Base-by-base conservation (phyloP, 2,888 invertebrate genomes). In the Limnephilus auricula region DNA sequence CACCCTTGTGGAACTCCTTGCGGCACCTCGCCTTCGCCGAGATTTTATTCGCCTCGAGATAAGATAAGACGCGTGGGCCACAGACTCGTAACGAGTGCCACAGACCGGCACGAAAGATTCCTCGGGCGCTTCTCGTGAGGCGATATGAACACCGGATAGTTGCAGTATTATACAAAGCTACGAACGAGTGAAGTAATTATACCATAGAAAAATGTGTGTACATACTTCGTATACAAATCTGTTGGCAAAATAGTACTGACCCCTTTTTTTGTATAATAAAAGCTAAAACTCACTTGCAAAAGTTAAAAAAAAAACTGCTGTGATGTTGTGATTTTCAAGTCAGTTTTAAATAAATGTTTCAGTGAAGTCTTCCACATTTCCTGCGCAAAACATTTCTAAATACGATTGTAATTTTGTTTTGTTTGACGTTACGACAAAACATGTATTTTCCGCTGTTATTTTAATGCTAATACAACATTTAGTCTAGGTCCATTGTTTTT, bases 11-110 rank as follows among this genome's bases (percentile, higher is more conserved):
- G 32, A 4, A 32, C 31, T 82, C 31, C 25, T 18, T n/a, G 65
- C 32, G 34, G 34, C 82, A 4, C 82, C 82, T 1, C 25, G 34
- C n/a, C 34, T 18, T 32, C 15, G 82, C 34, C 34, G 32, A 30
- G 30, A 80, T 80, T 80, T 80, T 80, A 31, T 80, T 80, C 80
- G 32, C 31, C 80, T 32, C 32, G 82, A 82, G 82, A 82, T 82
- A 32, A 82, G 82, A 82, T 82, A 82, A 82, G 82, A 25, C 82
- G 82, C 82, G 82, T 82, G 34, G 85, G 85, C 85, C 15, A 40
- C 30, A 40, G 40, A 34, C 85, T 85, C 40, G 85, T 13, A 65
- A n/a, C n/a, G 65, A 65, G 25, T 5, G 9, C 30, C 40, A 31
- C 85, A 10, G 40, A 30, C n/a, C n/a, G 40, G 85, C 30, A 85